Conservation (phyloP, 2,888 invertebrate species). For the Adelphocoris suturalis region DNA sequence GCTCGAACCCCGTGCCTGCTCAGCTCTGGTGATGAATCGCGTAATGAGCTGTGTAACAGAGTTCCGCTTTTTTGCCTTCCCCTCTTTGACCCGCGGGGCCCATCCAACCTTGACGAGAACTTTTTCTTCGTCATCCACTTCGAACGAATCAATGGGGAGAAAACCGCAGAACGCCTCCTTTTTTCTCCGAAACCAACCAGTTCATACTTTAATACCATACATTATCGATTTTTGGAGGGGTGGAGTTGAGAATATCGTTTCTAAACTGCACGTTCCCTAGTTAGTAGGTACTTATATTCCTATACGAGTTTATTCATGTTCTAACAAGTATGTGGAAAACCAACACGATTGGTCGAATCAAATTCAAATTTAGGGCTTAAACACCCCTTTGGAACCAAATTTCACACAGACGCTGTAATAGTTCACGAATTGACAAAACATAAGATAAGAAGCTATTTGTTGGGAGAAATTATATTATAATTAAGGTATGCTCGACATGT, state of each 20-base stretch:
- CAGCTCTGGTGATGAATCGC: slow-evolving; percentile 68
- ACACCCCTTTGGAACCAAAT: no score
- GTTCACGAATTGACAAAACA: no score
- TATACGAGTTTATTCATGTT: no score
- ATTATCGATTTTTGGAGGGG: not conserved
- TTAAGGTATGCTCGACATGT: no score
- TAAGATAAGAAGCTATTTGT: no score
- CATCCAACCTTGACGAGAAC: slow-evolving; percentile 64
- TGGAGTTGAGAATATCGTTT: not conserved
- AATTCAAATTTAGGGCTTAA: no score
- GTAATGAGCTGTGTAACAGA: slow-evolving; percentile 72
- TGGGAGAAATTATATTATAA: no score
- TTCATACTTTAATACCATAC: not conserved
- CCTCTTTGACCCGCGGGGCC: slow-evolving; percentile 18
- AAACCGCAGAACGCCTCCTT: slow-evolving; percentile 28
- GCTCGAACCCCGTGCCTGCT: slow-evolving; percentile 45
- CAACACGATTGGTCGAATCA: no score
- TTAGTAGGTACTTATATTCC: no score
- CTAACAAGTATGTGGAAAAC: no score
- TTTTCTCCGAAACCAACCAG: not conserved
- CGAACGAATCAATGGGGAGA: slow-evolving; percentile 53
- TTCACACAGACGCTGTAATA: no score
- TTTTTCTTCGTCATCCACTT: slow-evolving; percentile 55
- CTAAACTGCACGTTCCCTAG: not conserved
- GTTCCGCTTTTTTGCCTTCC: slow-evolving; percentile 68